These are phyloP conservation scores for Cotesia congregata DNA, from an alignment of 2,888 invertebrate species.

Conservation along the genomic window DNA sequence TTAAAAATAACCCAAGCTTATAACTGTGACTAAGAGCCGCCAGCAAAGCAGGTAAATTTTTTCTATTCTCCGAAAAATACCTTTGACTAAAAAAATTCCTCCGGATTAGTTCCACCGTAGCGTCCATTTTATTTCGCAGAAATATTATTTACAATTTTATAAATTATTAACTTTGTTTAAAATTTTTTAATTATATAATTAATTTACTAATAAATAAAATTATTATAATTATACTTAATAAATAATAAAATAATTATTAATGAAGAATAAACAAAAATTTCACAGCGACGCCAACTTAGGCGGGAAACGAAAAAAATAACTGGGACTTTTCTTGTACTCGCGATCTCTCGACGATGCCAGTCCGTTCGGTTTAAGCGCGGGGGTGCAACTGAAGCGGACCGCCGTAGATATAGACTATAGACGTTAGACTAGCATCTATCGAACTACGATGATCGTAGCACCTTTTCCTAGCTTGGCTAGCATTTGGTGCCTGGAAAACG, in stretches of 20 bases:
- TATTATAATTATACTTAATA: not conserved
- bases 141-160: not conserved
- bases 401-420: not conserved
- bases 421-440: too few relatives aligned
- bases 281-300: not conserved
- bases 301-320: not conserved
- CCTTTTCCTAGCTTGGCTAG: not conserved
- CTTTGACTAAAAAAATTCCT: not conserved
- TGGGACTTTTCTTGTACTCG: too few relatives aligned
- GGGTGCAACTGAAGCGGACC: conserved; percentile 21
- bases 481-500: conserved; percentile 27
- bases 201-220: not conserved
- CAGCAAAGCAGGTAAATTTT: not conserved
- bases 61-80: not conserved
- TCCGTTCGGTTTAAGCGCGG: conserved; percentile 3
- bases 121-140: not conserved
- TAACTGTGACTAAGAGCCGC: not conserved
- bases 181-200: not conserved
- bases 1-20: not conserved
- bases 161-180: too few relatives aligned
- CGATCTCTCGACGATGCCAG: not conserved
- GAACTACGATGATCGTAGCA: not conserved
- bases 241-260: not conserved
- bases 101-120: not conserved
- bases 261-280: not conserved